Percentiles rank a stretch among this genome's conserved stretches.
Evolutionary conservation across 2,797 vertebrate species (phyloP).

Genomic region (Eulemur mongoz): DNA sequence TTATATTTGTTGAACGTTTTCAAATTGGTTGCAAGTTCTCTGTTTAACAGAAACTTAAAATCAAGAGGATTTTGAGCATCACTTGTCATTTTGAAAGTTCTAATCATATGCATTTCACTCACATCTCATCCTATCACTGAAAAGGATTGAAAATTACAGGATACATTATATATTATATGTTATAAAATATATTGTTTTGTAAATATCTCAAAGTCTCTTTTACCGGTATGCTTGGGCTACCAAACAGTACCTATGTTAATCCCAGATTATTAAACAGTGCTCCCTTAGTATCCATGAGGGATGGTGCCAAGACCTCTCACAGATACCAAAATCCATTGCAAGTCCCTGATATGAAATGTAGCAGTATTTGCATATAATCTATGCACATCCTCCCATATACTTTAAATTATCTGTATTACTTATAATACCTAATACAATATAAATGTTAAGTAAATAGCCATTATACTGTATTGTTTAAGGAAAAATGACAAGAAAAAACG

Average conservation of each 20-base stretch:
- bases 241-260: not conserved
- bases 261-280: not conserved
- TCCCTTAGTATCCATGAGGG: not conserved
- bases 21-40: not conserved
- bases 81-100: not conserved
- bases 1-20: not conserved
- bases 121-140: not conserved
- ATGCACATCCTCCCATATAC: not conserved
- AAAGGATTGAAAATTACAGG: not conserved
- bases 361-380: not conserved
- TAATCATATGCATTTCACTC: not conserved
- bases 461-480: not conserved
- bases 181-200: not conserved
- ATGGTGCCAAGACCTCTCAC: not conserved
- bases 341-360: not conserved
- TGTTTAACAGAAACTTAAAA: slow-evolving; percentile 17
- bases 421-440: not conserved
- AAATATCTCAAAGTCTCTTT: not conserved
- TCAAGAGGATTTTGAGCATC: not conserved
- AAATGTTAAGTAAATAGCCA: not conserved
- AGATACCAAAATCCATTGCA: not conserved
- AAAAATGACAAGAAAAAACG: not conserved
- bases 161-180: not conserved
- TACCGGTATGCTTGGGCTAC: not conserved
- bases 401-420: not conserved